Evolutionary conservation across 1,140 invertebrate genomes (phyloP).

Genomic region (Drosophila kohkoa): DNA sequence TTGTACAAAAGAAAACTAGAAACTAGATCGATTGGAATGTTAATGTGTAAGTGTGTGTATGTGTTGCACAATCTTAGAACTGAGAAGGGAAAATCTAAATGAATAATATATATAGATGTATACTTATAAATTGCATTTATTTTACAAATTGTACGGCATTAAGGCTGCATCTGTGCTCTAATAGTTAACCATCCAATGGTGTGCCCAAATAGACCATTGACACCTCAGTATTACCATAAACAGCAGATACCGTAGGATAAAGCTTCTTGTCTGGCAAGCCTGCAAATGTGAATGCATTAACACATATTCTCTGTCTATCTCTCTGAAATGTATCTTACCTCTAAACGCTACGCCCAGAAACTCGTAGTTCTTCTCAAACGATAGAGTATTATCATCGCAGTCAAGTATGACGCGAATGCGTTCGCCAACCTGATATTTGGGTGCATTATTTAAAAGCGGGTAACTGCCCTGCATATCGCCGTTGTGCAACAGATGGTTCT

Average conservation of each 20-base stretch:
- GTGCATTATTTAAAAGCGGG: slow-evolving; percentile 97
- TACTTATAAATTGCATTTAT: slow-evolving; percentile 48
- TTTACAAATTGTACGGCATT: slow-evolving; percentile 70
- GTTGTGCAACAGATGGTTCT: slow-evolving; percentile 98
- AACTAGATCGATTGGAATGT: slow-evolving; percentile 52
- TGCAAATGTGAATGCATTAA: slow-evolving; percentile 85
- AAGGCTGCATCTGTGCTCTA: slow-evolving; percentile 55
- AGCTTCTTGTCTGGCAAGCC: slow-evolving; percentile 96
- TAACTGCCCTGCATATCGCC: slow-evolving; percentile 98
- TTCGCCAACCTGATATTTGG: slow-evolving; percentile 99
- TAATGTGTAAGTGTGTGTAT: background rate
- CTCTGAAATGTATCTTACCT: slow-evolving; percentile 86
- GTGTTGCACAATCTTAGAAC: slow-evolving; percentile 35
- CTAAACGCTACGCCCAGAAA: slow-evolving; percentile 99
- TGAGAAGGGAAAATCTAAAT: slow-evolving; percentile 38
- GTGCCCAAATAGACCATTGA: slow-evolving; percentile 99
- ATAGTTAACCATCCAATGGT: slow-evolving; percentile 94
- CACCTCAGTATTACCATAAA: slow-evolving; percentile 99
- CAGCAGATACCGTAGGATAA: slow-evolving; percentile 98
- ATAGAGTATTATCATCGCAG: slow-evolving; percentile 98
- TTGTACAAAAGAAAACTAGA: slow-evolving; percentile 66
- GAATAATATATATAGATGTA: slow-evolving; percentile 40
- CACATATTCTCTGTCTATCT: no score
- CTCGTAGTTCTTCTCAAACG: slow-evolving; percentile 99
- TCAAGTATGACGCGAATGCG: slow-evolving; percentile 98